phyloP scores from a whole-genome alignment of 2,888 invertebrate genomes.

The Listrodromus nycthemerus region DNA sequence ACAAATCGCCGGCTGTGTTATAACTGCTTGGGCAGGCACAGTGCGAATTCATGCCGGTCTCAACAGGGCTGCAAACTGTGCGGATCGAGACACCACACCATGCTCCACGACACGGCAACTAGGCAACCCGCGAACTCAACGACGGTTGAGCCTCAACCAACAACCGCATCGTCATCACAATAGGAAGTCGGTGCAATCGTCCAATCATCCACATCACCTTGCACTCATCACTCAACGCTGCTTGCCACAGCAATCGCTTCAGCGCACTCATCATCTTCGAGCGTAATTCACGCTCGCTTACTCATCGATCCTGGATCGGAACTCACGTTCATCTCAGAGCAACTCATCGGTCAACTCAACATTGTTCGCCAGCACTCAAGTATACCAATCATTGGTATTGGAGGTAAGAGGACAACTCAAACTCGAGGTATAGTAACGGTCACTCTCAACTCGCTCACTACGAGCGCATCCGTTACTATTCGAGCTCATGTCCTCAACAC shows the following conservation, averaged over 20 bases:
- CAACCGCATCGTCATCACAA: neutral
- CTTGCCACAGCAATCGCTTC: conserved; percentile 4
- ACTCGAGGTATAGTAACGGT: conserved; percentile 39
- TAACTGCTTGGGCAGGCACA: conserved; percentile 51
- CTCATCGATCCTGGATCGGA: conserved; percentile 64
- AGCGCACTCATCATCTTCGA: too few relatives aligned
- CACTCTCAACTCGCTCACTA: neutral
- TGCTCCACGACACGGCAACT: conserved; percentile 15
- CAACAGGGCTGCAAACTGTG: conserved; percentile 6
- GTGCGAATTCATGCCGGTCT: neutral
- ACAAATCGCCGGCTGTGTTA: conserved; percentile 9
- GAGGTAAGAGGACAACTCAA: conserved; percentile 35
- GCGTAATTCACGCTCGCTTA: conserved; percentile 32
- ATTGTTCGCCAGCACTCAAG: conserved; percentile 28
- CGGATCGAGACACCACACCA: conserved; percentile 28
- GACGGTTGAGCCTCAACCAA: neutral
- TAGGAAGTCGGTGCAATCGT: too few relatives aligned
- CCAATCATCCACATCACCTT: neutral
- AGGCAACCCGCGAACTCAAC: neutral
- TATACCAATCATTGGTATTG: conserved; percentile 52
- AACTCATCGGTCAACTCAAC: conserved; percentile 23
- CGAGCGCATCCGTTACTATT: neutral
- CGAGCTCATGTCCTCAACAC: conserved; percentile 41
- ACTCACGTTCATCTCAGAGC: conserved; percentile 49
- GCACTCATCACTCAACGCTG: neutral